Conservation (phyloP, 2,888 invertebrate species). For the Leucophenga maculata region DNA sequence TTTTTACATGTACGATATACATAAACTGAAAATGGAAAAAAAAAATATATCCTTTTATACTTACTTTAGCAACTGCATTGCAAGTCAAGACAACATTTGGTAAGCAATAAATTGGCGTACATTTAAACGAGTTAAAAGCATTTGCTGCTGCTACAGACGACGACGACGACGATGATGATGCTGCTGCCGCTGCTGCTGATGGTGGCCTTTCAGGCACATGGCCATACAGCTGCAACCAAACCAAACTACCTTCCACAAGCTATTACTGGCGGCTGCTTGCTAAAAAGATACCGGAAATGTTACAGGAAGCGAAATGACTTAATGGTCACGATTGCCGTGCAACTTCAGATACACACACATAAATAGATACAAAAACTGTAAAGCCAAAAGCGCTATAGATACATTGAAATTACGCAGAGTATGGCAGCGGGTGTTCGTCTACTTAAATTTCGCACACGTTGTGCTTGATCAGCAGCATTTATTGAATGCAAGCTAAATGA, state of each 20-base stretch:
- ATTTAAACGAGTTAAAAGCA: slow-evolving; percentile 48
- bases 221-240: too few relatives aligned
- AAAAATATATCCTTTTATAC: too few relatives aligned
- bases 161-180: too few relatives aligned
- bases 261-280: too few relatives aligned
- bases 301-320: slow-evolving; percentile 63
- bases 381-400: background rate
- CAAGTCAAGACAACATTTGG: slow-evolving; percentile 47
- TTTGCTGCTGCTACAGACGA: slow-evolving; percentile 35
- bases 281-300: slow-evolving; percentile 64
- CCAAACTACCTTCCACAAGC: too few relatives aligned
- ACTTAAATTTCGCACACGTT: slow-evolving; percentile 22
- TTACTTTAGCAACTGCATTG: too few relatives aligned
- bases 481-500: slow-evolving; percentile 43
- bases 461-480: slow-evolving; percentile 18
- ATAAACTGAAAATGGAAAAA: too few relatives aligned
- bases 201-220: too few relatives aligned
- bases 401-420: slow-evolving; percentile 12
- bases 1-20: background rate
- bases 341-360: slow-evolving; percentile 13
- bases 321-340: slow-evolving; percentile 50
- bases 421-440: slow-evolving; percentile 1
- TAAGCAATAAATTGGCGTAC: slow-evolving; percentile 55
- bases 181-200: too few relatives aligned
- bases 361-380: background rate